phyloP scores from a whole-genome alignment of 53 echinoderm and acorn worm species.

The Arbacia lixula region DNA sequence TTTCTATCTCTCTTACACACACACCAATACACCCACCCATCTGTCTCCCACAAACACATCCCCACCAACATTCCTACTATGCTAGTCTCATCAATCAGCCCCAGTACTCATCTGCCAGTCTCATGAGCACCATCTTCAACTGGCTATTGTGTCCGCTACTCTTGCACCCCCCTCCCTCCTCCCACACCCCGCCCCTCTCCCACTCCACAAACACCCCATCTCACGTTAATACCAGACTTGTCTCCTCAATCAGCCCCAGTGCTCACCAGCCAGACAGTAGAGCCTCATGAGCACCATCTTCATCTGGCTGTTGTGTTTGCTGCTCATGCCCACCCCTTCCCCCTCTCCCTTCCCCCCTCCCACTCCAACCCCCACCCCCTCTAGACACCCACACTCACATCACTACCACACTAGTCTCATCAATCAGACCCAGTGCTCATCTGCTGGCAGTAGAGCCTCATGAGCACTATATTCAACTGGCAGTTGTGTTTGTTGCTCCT shows the following conservation, averaged over 20 bases:
- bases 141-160: conserved; percentile 87
- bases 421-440: conserved; percentile 40
- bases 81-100: not conserved
- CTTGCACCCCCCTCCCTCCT: no score
- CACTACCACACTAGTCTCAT: no score
- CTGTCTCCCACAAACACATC: no score
- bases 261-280: conserved; percentile 87
- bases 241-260: not conserved
- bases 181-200: no score
- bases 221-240: no score
- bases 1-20: no score
- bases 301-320: conserved; percentile 88
- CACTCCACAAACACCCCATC: no score
- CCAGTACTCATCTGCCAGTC: conserved; percentile 72
- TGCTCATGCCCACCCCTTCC: conserved; percentile 75
- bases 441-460: conserved; percentile 85
- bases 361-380: no score
- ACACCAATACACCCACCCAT: no score
- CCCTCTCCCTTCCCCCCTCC: no score
- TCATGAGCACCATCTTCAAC: conserved; percentile 85
- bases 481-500: conserved; percentile 78
- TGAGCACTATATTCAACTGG: conserved; percentile 88
- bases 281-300: conserved; percentile 87
- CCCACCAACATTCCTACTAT: no score
- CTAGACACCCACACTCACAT: no score